Conservation (phyloP, 2,888 invertebrate genomes). For the Lagria hirta region DNA sequence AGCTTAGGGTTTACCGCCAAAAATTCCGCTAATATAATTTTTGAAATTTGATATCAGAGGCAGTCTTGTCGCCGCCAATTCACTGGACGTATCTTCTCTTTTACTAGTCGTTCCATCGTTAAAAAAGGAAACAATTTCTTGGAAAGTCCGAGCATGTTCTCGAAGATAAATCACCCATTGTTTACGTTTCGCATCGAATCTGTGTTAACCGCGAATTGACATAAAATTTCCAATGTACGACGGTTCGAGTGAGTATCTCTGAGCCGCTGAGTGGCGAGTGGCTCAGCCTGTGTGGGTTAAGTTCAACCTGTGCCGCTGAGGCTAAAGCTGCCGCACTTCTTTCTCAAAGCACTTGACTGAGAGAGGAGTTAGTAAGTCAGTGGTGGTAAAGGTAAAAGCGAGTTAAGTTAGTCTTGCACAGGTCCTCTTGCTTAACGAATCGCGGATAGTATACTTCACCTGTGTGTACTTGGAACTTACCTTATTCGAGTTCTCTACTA, state of each 20-base stretch:
- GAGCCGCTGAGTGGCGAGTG: conserved; percentile 7
- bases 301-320: conserved; percentile 24
- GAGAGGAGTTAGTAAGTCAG: conserved; percentile 29
- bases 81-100: too few species aligned
- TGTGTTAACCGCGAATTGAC: conserved; percentile 26
- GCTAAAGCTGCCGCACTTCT: conserved; percentile 27
- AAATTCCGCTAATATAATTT: too few species aligned
- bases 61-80: too few species aligned
- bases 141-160: conserved; percentile 19
- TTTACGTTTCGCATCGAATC: conserved; percentile 23
- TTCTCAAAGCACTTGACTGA: conserved; percentile 29
- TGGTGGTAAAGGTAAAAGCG: conserved; percentile 22
- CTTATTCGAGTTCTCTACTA: conserved; percentile 14
- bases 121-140: conserved; percentile 21
- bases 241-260: conserved; percentile 18
- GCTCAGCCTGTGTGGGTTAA: conserved; percentile 14
- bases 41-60: too few species aligned
- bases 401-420: conserved; percentile 25
- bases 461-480: too few species aligned
- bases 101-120: too few species aligned
- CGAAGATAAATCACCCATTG: conserved; percentile 28
- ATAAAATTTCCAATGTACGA: too few species aligned
- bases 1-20: too few species aligned
- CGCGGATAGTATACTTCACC: conserved; percentile 18
- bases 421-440: conserved; percentile 18